Conservation (phyloP, 2,113 vertebrate genomes). For the Gracilinanus agilis region DNA sequence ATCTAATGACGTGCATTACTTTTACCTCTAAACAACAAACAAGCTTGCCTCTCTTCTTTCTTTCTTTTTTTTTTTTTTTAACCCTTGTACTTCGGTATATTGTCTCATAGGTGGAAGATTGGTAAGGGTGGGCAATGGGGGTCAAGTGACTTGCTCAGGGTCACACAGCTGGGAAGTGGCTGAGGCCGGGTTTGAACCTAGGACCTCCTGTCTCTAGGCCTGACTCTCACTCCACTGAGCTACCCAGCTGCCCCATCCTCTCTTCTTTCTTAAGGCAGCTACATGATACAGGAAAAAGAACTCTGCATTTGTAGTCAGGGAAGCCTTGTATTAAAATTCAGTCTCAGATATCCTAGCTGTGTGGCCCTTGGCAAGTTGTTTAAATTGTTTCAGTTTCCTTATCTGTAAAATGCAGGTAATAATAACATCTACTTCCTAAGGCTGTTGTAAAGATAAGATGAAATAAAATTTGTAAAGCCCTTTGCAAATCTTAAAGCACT, state of each 20-base stretch:
- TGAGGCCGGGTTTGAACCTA: too few species aligned
- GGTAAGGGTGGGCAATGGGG: too few species aligned
- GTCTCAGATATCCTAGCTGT: background rate
- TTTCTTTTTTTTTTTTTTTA: slow-evolving; percentile 59
- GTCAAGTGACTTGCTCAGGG: too few species aligned
- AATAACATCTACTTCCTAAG: background rate
- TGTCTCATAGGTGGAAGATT: too few species aligned
- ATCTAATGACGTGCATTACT: background rate
- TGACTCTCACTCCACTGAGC: too few species aligned
- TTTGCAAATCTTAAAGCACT: background rate
- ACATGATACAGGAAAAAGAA: background rate
- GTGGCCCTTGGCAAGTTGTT: background rate
- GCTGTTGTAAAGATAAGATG: background rate
- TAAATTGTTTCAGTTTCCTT: background rate
- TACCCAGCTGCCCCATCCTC: too few species aligned
- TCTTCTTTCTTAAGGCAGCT: slow-evolving; percentile 19
- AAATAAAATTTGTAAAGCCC: background rate
- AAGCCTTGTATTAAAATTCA: slow-evolving; percentile 17
- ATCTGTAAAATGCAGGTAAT: background rate
- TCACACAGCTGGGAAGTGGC: too few species aligned
- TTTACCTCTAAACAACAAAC: background rate
- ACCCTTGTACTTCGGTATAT: too few species aligned
- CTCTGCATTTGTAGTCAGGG: background rate
- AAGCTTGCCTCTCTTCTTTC: slow-evolving; percentile 32
- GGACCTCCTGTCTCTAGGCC: too few species aligned